These are phyloP conservation scores for Epizoanthus fatuus DNA, from an alignment of 92 coral and sea anemone genomes.

Conservation along the genomic window DNA sequence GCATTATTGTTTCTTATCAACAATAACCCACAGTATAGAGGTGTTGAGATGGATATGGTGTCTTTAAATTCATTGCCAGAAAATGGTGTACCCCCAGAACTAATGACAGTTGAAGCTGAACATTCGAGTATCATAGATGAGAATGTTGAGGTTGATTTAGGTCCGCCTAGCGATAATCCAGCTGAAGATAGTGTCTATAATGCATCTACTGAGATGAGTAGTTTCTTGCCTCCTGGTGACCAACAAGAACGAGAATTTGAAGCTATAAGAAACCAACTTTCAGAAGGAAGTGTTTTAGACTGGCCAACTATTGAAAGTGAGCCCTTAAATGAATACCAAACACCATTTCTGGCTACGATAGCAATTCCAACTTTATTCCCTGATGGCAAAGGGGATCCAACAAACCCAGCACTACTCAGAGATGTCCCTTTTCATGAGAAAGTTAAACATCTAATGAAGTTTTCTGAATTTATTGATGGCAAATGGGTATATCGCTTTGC, in stretches of 20 bases:
- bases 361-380: too few relatives aligned
- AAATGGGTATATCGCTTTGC: too few relatives aligned
- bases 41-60: slow-evolving; percentile 39
- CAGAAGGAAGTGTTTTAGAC: not conserved
- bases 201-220: slow-evolving; percentile 63
- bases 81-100: slow-evolving; percentile 15
- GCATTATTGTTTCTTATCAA: slow-evolving; percentile 63
- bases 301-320: too few relatives aligned
- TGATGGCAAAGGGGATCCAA: too few relatives aligned
- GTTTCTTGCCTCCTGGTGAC: slow-evolving; percentile 57
- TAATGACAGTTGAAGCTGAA: slow-evolving; percentile 48
- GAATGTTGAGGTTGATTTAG: slow-evolving; percentile 41
- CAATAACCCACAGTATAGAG: slow-evolving; percentile 66
- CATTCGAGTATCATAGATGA: slow-evolving; percentile 14
- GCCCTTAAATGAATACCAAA: too few relatives aligned
- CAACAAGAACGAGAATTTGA: slow-evolving; percentile 41
- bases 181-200: slow-evolving; percentile 50
- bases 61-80: too few relatives aligned
- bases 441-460: slow-evolving; percentile 61
- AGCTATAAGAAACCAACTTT: slow-evolving; percentile 1
- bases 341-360: too few relatives aligned
- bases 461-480: not conserved
- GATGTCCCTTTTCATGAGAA: slow-evolving; percentile 2
- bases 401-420: too few relatives aligned
- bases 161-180: slow-evolving; percentile 50